phyloP scores from a whole-genome alignment of 2,113 vertebrate genomes.

The human (Homo sapiens) region DNA sequence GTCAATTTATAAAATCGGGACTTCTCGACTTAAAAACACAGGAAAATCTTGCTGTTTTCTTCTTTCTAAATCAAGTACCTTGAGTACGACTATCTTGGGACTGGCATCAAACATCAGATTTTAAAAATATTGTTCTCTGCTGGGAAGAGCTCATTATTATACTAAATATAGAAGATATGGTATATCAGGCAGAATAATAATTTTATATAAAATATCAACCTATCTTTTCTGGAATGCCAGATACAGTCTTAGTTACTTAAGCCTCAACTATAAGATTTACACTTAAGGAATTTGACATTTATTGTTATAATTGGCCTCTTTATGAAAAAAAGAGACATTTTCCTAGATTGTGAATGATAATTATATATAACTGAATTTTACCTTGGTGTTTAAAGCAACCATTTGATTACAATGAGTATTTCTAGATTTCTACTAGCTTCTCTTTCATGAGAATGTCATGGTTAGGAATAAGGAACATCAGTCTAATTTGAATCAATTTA shows the following conservation, averaged over 20 bases:
- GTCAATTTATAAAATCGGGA: slow-evolving; percentile 48
- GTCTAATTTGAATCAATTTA: not conserved
- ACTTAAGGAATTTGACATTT: not conserved
- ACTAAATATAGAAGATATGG: slow-evolving; percentile 29
- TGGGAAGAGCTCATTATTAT: slow-evolving; percentile 44
- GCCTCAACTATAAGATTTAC: not conserved
- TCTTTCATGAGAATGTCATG: not conserved
- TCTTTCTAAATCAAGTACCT: slow-evolving; percentile 41
- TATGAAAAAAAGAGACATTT: not conserved
- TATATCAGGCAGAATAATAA: slow-evolving; percentile 8
- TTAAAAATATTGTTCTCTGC: slow-evolving; percentile 44
- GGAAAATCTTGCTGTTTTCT: slow-evolving; percentile 7
- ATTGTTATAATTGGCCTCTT: slow-evolving; percentile 5
- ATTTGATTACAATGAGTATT: slow-evolving; percentile 12
- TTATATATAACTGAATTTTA: slow-evolving; percentile 24
- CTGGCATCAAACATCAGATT: slow-evolving; percentile 21
- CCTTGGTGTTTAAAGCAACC: slow-evolving; percentile 31
- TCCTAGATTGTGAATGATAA: slow-evolving; percentile 32
- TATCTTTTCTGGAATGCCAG: slow-evolving; percentile 33
- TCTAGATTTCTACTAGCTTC: slow-evolving; percentile 29
- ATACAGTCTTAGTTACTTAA: slow-evolving; percentile 39
- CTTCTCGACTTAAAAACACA: slow-evolving; percentile 43
- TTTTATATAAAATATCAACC: slow-evolving; percentile 15
- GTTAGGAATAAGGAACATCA: not conserved
- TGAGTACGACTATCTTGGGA: slow-evolving; percentile 29